Percentiles rank a stretch among this genome's conserved stretches.
These are phyloP conservation scores for Astur gentilis DNA, from an alignment of 2,113 vertebrate species.

Conservation along the genomic window DNA sequence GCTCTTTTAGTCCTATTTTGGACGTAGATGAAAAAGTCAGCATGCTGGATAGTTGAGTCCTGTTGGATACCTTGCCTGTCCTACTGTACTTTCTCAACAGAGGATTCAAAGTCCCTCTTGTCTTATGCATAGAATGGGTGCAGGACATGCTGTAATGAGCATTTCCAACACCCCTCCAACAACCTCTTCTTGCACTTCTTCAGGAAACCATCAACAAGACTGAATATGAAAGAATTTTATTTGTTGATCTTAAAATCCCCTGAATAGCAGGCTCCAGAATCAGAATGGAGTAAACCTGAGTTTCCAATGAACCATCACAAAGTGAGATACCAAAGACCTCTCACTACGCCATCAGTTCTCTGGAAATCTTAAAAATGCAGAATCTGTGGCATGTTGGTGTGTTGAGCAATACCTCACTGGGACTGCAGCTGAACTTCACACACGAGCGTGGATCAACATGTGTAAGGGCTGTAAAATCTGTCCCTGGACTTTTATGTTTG, in stretches of 20 bases:
- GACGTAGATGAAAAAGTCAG: not conserved
- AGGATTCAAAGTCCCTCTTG: not conserved
- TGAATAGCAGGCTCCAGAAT: not conserved
- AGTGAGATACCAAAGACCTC: not conserved
- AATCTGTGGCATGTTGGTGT: not conserved
- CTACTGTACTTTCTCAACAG: not conserved
- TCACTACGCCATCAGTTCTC: not conserved
- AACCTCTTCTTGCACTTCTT: not conserved
- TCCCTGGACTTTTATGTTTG: not conserved
- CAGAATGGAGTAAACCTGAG: not conserved
- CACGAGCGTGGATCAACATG: rapidly evolving
- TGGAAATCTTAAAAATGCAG: not conserved
- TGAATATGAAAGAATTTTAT: not conserved
- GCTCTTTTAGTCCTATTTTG: not conserved
- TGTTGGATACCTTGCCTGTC: not conserved
- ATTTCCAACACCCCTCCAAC: not conserved
- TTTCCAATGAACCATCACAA: not conserved
- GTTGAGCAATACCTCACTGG: not conserved
- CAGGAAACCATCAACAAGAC: not conserved
- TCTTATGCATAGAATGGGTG: not conserved
- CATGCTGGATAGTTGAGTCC: not conserved
- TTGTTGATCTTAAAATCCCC: not conserved
- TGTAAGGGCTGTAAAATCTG: not conserved
- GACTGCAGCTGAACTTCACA: not conserved
- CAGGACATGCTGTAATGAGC: not conserved